phyloP scores from a whole-genome alignment of 1,140 invertebrate genomes.

The Conopomorpha cramerella region DNA sequence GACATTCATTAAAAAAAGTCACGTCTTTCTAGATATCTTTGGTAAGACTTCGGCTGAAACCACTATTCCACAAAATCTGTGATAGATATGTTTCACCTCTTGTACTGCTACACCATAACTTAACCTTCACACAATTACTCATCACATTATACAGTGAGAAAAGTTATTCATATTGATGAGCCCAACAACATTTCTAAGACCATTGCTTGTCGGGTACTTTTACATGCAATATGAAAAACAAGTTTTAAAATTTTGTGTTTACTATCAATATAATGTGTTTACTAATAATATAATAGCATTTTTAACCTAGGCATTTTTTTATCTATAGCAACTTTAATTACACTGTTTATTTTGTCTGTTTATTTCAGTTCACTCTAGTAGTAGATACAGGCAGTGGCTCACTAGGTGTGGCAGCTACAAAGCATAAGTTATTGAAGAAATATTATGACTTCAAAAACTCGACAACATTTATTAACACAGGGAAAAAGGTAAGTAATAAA shows the following conservation, averaged over 20 bases:
- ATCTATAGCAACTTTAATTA: background rate
- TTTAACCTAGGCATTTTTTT: background rate
- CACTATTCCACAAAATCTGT: no score
- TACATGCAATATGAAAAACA: no score
- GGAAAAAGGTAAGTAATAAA: conserved; percentile 23
- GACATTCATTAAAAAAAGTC: background rate
- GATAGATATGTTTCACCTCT: no score
- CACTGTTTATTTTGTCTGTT: conserved; percentile 1
- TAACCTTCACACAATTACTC: no score
- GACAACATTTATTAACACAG: conserved; percentile 22
- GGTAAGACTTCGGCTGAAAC: background rate
- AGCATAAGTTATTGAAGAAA: conserved; percentile 25
- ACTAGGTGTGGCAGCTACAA: conserved; percentile 37
- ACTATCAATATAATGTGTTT: background rate
- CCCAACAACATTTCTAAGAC: no score
- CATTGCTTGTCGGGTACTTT: no score
- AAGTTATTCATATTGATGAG: no score
- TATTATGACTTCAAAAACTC: conserved; percentile 35
- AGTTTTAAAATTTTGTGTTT: background rate
- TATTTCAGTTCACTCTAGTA: conserved; percentile 35
- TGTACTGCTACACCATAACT: no score
- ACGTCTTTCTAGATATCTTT: background rate
- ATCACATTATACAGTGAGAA: no score
- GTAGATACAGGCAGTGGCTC: conserved; percentile 47
- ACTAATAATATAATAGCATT: background rate